These are phyloP conservation scores for Rhodophaea formosa DNA, from an alignment of 2,888 invertebrate genomes.

Conservation along the genomic window DNA sequence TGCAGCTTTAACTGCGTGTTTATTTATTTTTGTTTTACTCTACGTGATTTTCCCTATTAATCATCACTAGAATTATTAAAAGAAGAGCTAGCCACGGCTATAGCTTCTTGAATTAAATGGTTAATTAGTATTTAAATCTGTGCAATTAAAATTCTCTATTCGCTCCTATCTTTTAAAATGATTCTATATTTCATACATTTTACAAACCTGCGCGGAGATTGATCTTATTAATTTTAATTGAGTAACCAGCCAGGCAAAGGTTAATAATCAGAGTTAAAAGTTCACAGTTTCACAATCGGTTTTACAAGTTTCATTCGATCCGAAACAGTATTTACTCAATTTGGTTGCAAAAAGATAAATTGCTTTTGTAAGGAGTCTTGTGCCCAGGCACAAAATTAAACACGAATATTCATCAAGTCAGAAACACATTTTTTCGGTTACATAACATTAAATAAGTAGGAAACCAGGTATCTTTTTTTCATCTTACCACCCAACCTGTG, in stretches of 20 bases:
- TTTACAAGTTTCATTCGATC: background rate
- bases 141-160: background rate
- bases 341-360: conserved; percentile 5
- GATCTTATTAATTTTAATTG: background rate
- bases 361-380: background rate
- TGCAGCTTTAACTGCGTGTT: too few species aligned
- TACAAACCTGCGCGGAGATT: background rate
- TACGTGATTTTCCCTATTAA: too few species aligned
- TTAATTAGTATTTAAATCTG: background rate
- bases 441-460: too few species aligned
- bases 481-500: too few species aligned
- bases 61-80: background rate
- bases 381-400: background rate
- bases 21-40: too few species aligned
- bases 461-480: too few species aligned
- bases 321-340: conserved; percentile 1
- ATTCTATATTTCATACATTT: background rate
- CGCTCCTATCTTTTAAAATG: background rate
- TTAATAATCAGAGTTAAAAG: background rate
- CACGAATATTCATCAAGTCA: too few species aligned
- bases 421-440: too few species aligned
- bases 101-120: background rate
- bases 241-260: background rate
- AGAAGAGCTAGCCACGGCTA: background rate
- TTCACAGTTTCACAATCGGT: conserved; percentile 6